phyloP scores from a whole-genome alignment of 2,888 invertebrate genomes.

The Syrista parreyssii region DNA sequence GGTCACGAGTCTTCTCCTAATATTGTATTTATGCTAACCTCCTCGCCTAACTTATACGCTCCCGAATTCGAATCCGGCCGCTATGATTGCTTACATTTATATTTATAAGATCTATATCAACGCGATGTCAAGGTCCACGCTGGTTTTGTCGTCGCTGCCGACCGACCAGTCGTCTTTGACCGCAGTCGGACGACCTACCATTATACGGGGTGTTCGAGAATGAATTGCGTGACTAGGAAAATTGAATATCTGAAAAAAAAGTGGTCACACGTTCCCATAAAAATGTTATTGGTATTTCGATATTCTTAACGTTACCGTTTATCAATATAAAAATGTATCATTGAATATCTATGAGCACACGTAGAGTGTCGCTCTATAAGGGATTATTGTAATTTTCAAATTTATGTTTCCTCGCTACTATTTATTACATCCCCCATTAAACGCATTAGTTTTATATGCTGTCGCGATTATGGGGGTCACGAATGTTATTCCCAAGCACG shows the following conservation, averaged over 20 bases:
- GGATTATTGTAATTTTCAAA: background rate
- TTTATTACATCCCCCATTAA: background rate
- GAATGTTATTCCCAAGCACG: background rate
- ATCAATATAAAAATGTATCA: background rate
- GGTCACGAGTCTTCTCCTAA: constrained; percentile 17
- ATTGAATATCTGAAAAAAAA: background rate
- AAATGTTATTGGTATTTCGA: background rate
- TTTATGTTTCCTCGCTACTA: background rate
- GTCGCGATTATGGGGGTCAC: background rate
- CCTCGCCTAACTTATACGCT: constrained; percentile 23
- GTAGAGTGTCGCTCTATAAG: no score
- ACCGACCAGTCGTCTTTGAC: constrained; percentile 20
- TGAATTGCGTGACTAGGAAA: background rate
- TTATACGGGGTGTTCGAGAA: background rate
- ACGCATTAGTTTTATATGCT: background rate
- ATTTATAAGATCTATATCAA: constrained; percentile 56
- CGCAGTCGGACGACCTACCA: background rate
- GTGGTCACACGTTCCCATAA: background rate
- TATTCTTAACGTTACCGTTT: background rate
- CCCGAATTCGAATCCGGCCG: constrained; percentile 28
- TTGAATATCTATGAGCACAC: no score
- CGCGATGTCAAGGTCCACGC: constrained; percentile 32
- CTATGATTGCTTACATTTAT: constrained; percentile 49
- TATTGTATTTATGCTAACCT: constrained; percentile 17
- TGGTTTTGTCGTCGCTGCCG: constrained; percentile 32